Conservation (phyloP, 2,113 vertebrate genomes). For the Octodon degus region DNA sequence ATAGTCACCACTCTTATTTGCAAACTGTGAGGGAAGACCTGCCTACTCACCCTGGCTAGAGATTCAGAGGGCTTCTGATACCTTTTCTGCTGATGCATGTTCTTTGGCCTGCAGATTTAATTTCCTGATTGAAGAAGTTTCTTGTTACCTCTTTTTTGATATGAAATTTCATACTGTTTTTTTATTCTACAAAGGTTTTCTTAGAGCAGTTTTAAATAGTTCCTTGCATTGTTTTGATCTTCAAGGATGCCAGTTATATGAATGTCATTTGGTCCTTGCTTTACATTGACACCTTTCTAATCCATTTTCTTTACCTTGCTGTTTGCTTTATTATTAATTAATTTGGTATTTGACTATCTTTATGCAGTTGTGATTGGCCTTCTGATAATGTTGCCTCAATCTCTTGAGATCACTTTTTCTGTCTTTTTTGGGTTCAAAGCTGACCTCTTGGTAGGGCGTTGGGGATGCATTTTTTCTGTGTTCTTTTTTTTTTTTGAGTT, state of each 20-base stretch:
- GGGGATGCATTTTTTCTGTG: neutral
- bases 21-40: neutral
- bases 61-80: neutral
- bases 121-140: neutral
- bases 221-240: neutral
- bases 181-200: neutral
- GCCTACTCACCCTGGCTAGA: neutral
- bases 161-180: neutral
- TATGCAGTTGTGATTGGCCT: neutral
- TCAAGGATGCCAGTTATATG: neutral
- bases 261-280: neutral
- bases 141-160: neutral
- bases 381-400: neutral
- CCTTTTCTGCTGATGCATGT: neutral
- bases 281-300: neutral
- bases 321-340: neutral
- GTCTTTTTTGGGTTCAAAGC: neutral
- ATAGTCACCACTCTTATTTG: neutral
- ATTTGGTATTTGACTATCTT: neutral
- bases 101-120: neutral
- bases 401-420: neutral
- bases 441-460: neutral
- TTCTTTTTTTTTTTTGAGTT: constrained; percentile 49
- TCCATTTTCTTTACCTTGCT: neutral
- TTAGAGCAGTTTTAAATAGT: neutral